Evolutionary conservation across 2,888 invertebrate species (phyloP).

Genomic region (Tetropium fuscum): DNA sequence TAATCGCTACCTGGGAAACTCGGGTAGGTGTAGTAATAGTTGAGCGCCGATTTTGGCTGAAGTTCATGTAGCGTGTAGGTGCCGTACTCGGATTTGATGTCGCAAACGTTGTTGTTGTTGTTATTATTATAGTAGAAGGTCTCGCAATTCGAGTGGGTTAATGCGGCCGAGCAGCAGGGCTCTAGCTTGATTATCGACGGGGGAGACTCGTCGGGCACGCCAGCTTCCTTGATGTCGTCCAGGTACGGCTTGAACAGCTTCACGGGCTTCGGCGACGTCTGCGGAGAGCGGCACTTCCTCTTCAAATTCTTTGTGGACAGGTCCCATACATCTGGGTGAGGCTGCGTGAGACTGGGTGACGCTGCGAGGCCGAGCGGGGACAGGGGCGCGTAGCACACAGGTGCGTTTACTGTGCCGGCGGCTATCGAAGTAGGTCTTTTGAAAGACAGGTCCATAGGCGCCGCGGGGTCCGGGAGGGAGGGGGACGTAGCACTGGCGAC

Average conservation of each 20-base stretch:
- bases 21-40: conserved; percentile 62
- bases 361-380: conserved; percentile 27
- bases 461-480: conserved; percentile 53
- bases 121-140: conserved; percentile 48
- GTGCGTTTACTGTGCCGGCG: conserved; percentile 49
- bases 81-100: conserved; percentile 52
- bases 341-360: conserved; percentile 36
- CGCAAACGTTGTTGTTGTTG: conserved; percentile 55
- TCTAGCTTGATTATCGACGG: conserved; percentile 41
- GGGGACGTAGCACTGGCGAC: conserved; percentile 44
- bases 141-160: conserved; percentile 26
- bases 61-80: conserved; percentile 62
- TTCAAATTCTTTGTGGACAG: conserved; percentile 58
- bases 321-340: conserved; percentile 63
- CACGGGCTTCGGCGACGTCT: conserved; percentile 70
- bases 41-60: conserved; percentile 63
- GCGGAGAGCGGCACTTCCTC: conserved; percentile 48
- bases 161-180: conserved; percentile 57
- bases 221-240: conserved; percentile 70
- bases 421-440: conserved; percentile 53
- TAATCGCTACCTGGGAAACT: conserved; percentile 52
- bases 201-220: conserved; percentile 40
- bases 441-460: conserved; percentile 65
- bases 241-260: conserved; percentile 84
- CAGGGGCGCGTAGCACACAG: conserved; percentile 48